Evolutionary conservation across 2,888 invertebrate species (phyloP).

Genomic region (Achlya flavicornis): DNA sequence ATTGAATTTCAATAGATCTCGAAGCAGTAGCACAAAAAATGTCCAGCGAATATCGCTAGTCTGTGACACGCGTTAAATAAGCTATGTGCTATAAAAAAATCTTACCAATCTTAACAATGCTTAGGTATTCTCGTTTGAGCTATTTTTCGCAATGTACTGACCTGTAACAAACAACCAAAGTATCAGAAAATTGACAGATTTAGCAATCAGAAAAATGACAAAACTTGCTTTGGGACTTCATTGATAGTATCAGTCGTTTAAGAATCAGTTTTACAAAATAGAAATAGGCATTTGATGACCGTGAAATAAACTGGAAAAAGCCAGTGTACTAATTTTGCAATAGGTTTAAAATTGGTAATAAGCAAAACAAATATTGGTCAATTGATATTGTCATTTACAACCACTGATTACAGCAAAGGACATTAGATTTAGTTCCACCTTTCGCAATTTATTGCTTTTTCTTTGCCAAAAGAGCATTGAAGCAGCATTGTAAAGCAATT

Average conservation of each 20-base stretch:
- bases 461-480: not conserved
- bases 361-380: not conserved
- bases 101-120: conserved; percentile 27
- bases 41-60: conserved; percentile 17
- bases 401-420: not conserved
- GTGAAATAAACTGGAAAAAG: not conserved
- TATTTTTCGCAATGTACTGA: conserved; percentile 34
- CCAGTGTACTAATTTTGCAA: not conserved
- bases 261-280: too few species aligned
- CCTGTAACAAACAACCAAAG: conserved; percentile 42
- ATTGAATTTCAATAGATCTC: conserved; percentile 35
- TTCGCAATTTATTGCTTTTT: not conserved
- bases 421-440: not conserved
- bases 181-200: not conserved
- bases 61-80: conserved; percentile 32
- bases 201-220: not conserved
- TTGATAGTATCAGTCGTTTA: not conserved
- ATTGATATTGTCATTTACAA: not conserved
- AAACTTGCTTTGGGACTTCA: not conserved
- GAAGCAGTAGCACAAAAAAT: conserved; percentile 32
- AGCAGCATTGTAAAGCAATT: not conserved
- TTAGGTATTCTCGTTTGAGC: conserved; percentile 16
- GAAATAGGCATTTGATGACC: too few species aligned
- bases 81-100: conserved; percentile 33
- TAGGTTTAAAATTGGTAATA: not conserved